Evolutionary conservation across 2,797 vertebrate species (phyloP).

Genomic region (Aldrovandia affinis): DNA sequence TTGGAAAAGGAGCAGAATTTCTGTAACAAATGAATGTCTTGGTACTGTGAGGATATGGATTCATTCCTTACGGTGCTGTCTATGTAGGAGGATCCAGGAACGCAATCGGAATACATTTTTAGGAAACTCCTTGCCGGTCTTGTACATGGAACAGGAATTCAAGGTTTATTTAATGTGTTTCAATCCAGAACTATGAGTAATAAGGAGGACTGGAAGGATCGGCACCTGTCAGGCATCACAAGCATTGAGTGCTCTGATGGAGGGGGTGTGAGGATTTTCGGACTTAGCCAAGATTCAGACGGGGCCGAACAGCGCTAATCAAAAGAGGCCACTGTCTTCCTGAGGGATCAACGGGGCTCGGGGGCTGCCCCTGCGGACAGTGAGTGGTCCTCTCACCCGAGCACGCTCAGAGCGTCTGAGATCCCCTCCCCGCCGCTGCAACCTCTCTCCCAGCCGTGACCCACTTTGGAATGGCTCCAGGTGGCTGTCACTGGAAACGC

Average conservation of each 20-base stretch:
- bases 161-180: background rate
- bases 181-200: background rate
- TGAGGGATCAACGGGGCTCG: constrained; percentile 12
- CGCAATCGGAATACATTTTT: background rate
- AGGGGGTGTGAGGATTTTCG: constrained; percentile 30
- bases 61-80: background rate
- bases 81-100: background rate
- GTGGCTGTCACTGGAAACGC: constrained; percentile 50
- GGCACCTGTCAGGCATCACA: background rate
- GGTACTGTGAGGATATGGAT: background rate
- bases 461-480: constrained; percentile 46
- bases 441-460: constrained; percentile 35
- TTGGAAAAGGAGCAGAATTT: background rate
- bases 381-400: constrained; percentile 30
- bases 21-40: too few species aligned
- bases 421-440: background rate
- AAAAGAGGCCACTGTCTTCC: constrained; percentile 35
- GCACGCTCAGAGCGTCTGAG: background rate
- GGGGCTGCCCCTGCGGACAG: background rate
- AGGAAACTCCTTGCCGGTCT: background rate
- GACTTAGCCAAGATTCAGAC: constrained; percentile 30
- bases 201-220: background rate
- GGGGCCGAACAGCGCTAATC: constrained; percentile 32
- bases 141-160: background rate
- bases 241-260: background rate